Base-by-base conservation (phyloP, 2,888 invertebrate species). In the Caenorhabditis auriculariae region DNA sequence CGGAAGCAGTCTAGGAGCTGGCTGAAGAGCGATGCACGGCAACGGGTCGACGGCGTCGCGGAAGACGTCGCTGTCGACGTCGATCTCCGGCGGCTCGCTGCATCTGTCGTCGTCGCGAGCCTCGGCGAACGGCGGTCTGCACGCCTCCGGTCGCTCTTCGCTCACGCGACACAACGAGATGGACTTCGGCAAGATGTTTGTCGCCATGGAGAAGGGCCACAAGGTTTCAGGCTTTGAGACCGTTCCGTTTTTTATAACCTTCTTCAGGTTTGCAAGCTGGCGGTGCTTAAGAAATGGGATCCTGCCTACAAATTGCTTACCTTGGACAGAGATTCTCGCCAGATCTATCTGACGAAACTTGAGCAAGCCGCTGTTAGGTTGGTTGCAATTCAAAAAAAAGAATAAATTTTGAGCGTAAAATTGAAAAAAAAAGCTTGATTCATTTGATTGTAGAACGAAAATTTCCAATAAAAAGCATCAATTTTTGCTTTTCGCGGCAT, bases 271-370 rank as follows among this genome's bases (percentile, higher is more conserved):
- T 76, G 75, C 62, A 76, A 77, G 53, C 47, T 79, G 53, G 54
- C 67, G 3, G 60, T 78, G 48, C 47, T 75, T 23, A 78, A 79
- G 54, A 75, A 75, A 56, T 80, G 77, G 73, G 81, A 81, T 51
- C 73, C 74, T 5, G 63, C 69, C 5, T 76, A 75, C 54, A 76
- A 76, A 38, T 45, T 54, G 42, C 49, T 80, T 27, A 63, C 56
- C 4, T 54, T 81, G 26, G 71, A 73, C 55, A 62, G 69, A 26
- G 73, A 78, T 12, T 76, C 75, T 6, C 49, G 76, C 6, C 77
- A 79, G 57, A 57, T 78, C 9, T 56, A 69, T 26, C 49, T 78
- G 46, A 66, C 60, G 12, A 71, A 71, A 44, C 35, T 66, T 12
- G 71, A 69, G 21, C 43, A 58, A 45, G 32, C 56, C 3, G 66